These are phyloP conservation scores for Oriolus oriolus DNA, from an alignment of 2,113 vertebrate species.

Conservation along the genomic window DNA sequence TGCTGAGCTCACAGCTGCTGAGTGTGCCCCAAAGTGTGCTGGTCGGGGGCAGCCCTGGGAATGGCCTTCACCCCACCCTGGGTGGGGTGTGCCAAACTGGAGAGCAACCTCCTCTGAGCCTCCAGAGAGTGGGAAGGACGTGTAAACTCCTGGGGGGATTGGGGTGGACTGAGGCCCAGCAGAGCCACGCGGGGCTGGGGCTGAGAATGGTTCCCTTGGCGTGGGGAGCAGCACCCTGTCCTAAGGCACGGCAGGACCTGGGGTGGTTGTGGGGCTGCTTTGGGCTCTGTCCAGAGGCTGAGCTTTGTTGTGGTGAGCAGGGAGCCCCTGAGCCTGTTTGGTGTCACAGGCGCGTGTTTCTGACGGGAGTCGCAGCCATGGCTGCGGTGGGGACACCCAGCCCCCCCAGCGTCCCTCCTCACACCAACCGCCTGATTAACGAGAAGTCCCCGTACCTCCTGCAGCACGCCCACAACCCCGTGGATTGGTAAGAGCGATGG, in stretches of 20 bases:
- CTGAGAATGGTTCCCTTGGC: neutral
- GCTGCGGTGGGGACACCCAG: conserved; percentile 69
- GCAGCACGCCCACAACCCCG: conserved; percentile 92
- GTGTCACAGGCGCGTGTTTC: conserved; percentile 46
- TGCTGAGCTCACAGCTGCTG: fast-evolving
- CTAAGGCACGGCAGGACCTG: fast-evolving
- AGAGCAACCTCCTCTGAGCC: neutral
- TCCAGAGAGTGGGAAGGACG: neutral
- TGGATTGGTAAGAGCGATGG: conserved; percentile 83
- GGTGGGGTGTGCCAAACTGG: neutral
- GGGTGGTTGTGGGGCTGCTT: neutral
- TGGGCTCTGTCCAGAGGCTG: neutral
- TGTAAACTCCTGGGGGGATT: fast-evolving
- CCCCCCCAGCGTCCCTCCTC: neutral
- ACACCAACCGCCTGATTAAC: conserved; percentile 79
- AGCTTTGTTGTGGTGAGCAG: neutral
- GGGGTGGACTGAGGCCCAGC: neutral
- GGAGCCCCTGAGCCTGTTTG: neutral
- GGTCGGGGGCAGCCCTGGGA: too few species aligned
- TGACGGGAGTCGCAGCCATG: conserved; percentile 70
- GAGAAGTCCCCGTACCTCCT: conserved; percentile 90
- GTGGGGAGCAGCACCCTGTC: neutral
- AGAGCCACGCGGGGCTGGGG: neutral
- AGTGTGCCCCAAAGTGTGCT: neutral
- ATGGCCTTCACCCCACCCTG: fast-evolving